phyloP scores from a whole-genome alignment of 2,113 vertebrate genomes.

The Perognathus longimembris region DNA sequence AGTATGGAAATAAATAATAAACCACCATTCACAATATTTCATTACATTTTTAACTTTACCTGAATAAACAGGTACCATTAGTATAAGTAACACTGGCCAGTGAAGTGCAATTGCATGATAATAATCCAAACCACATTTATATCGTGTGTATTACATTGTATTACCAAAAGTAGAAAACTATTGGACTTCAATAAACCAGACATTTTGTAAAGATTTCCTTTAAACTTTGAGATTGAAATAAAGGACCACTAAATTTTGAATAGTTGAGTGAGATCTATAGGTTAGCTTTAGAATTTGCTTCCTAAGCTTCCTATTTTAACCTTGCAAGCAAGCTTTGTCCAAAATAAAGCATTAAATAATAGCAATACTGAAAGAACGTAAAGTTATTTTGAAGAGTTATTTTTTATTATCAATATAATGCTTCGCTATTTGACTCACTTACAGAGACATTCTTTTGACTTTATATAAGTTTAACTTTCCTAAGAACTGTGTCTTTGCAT shows the following conservation, averaged over 20 bases:
- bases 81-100: background rate
- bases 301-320: background rate
- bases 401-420: too few species aligned
- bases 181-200: background rate
- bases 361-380: background rate
- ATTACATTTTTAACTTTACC: background rate
- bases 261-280: background rate
- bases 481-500: background rate
- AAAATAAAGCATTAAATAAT: background rate
- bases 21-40: background rate
- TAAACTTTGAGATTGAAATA: background rate
- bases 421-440: background rate
- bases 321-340: constrained; percentile 26
- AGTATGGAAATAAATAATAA: background rate
- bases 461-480: background rate
- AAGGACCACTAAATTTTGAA: background rate
- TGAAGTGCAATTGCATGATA: background rate
- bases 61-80: background rate
- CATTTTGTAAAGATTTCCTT: background rate
- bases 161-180: constrained; percentile 12
- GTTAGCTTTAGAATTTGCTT: constrained; percentile 56
- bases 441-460: background rate
- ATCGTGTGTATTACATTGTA: background rate
- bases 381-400: too few species aligned
- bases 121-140: background rate